These are phyloP conservation scores for Remorina albescens DNA, from an alignment of 2,797 vertebrate species.

Conservation along the genomic window DNA sequence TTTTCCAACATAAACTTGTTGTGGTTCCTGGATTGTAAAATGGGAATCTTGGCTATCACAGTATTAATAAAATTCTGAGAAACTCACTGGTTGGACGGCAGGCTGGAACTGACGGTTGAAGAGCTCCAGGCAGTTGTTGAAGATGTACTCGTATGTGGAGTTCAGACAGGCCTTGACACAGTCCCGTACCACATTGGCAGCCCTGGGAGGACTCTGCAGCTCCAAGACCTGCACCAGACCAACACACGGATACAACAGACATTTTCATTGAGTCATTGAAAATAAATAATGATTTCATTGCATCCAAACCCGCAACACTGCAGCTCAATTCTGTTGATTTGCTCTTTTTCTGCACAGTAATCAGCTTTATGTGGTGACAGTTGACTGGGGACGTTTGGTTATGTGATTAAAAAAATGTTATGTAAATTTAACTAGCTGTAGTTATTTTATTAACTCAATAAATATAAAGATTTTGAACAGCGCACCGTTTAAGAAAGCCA, in stretches of 20 bases:
- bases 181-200: conserved; percentile 94
- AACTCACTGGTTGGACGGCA: conserved; percentile 82
- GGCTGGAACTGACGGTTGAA: conserved; percentile 94
- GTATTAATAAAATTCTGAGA: not conserved
- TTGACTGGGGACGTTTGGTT: too few relatives aligned
- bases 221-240: conserved; percentile 89
- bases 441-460: too few relatives aligned
- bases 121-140: conserved; percentile 96
- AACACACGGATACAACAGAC: not conserved
- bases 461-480: too few relatives aligned
- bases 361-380: too few relatives aligned
- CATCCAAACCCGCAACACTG: conserved; percentile 8
- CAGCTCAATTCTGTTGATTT: too few relatives aligned
- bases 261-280: not conserved
- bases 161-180: conserved; percentile 97
- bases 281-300: too few relatives aligned
- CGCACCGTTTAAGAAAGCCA: not conserved
- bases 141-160: conserved; percentile 98
- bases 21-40: too few relatives aligned
- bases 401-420: too few relatives aligned
- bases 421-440: too few relatives aligned
- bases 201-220: conserved; percentile 94
- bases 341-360: too few relatives aligned
- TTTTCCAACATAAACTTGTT: not conserved
- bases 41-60: not conserved